These are phyloP conservation scores for Lucinisca nassula DNA, from an alignment of 2,888 invertebrate genomes.

Conservation along the genomic window DNA sequence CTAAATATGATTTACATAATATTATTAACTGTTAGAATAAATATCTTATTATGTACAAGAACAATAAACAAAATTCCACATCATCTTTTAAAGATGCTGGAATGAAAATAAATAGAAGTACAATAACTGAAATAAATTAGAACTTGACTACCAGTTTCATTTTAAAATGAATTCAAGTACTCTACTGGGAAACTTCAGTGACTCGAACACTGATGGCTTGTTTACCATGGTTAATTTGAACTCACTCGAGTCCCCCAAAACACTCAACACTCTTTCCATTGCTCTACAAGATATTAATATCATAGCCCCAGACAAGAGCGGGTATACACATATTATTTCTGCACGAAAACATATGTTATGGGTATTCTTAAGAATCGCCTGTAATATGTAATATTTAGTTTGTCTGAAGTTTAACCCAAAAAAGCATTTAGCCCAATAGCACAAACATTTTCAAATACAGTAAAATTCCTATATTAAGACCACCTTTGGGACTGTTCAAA, in stretches of 20 bases:
- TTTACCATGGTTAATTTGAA: too few species aligned
- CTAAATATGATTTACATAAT: background rate
- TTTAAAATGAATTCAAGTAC: background rate
- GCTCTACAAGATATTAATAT: too few species aligned
- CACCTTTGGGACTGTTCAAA: too few species aligned
- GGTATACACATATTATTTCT: background rate
- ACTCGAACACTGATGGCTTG: too few species aligned
- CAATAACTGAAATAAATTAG: background rate
- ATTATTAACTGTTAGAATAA: background rate
- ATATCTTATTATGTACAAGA: background rate
- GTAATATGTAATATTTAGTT: too few species aligned
- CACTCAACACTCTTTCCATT: too few species aligned
- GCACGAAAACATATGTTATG: background rate
- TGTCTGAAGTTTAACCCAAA: too few species aligned
- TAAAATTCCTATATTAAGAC: too few species aligned
- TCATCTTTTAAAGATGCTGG: conserved; percentile 3
- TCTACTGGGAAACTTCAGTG: too few species aligned
- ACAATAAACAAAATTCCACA: background rate
- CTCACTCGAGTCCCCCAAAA: too few species aligned
- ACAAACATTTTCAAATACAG: too few species aligned
- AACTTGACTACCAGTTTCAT: background rate
- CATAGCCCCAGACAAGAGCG: background rate
- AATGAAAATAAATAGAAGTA: background rate
- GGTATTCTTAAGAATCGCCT: background rate
- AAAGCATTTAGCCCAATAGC: too few species aligned